These are phyloP conservation scores for Drosophila anomelani DNA, from an alignment of 2,888 invertebrate species.

Conservation along the genomic window DNA sequence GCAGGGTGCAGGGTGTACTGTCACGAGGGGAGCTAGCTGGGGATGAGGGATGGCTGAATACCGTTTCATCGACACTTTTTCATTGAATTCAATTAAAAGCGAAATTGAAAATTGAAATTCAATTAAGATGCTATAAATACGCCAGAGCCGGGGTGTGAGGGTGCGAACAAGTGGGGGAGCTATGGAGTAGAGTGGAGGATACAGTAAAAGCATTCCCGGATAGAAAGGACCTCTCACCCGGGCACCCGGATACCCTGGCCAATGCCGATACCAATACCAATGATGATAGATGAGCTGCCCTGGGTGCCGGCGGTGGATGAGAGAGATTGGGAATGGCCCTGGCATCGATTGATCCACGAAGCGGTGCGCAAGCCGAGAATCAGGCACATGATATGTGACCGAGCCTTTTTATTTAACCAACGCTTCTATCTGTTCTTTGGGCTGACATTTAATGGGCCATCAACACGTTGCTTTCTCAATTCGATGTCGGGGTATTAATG, in stretches of 20 bases:
- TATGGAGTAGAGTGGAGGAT: conserved; percentile 9
- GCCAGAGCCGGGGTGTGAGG: conserved; percentile 39
- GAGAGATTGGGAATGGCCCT: conserved; percentile 27
- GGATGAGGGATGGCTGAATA: conserved; percentile 56
- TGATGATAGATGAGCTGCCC: conserved; percentile 49
- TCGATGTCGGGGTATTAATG: conserved; percentile 54
- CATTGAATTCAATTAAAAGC: conserved; percentile 81
- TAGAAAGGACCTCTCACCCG: conserved; percentile 21
- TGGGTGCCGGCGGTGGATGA: conserved; percentile 26
- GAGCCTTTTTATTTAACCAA: conserved; percentile 16
- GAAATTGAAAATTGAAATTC: conserved; percentile 81
- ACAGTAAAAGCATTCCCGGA: conserved; percentile 52
- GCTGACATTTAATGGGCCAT: conserved; percentile 56
- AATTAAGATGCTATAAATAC: conserved; percentile 79
- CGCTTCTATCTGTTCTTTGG: conserved; percentile 8
- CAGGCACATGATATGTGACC: conserved; percentile 28
- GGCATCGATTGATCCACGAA: conserved; percentile 5
- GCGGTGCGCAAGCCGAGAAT: background rate
- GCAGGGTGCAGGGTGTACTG: background rate
- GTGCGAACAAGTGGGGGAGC: conserved; percentile 11
- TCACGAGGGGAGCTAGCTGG: background rate
- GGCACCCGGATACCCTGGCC: background rate
- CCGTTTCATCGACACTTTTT: conserved; percentile 80
- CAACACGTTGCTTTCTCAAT: conserved; percentile 52
- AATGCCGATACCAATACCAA: conserved; percentile 18